These are phyloP conservation scores for Columba guinea DNA, from an alignment of 2,797 vertebrate genomes.

Conservation along the genomic window DNA sequence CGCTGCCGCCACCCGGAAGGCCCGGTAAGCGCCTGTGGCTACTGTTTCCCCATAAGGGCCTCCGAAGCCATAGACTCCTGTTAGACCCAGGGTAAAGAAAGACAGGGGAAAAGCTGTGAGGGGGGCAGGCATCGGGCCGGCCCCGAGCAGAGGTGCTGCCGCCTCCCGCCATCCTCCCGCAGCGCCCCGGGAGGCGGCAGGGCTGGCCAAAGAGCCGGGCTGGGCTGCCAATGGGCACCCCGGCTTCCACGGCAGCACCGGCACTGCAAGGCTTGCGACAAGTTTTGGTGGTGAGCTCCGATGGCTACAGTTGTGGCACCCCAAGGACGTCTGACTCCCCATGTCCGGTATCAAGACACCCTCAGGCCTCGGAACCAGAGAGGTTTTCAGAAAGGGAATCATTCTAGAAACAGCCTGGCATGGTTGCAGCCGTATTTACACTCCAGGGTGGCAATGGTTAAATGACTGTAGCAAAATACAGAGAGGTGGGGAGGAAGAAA, in stretches of 20 bases:
- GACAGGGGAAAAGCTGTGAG: constrained; percentile 75
- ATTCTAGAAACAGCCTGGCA: not conserved
- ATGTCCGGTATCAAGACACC: not conserved
- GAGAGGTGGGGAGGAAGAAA: not conserved
- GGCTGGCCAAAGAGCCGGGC: too few relatives aligned
- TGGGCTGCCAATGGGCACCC: not conserved
- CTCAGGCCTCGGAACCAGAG: rapidly evolving
- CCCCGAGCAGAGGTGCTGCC: not conserved
- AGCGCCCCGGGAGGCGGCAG: not conserved
- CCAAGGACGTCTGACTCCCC: not conserved
- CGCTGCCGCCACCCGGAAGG: constrained; percentile 80
- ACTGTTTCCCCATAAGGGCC: constrained; percentile 83
- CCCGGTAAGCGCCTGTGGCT: constrained; percentile 82
- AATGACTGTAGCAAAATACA: constrained; percentile 19
- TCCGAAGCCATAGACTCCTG: constrained; percentile 84
- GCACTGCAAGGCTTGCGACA: not conserved
- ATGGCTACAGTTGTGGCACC: constrained; percentile 7
- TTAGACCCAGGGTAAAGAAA: constrained; percentile 76
- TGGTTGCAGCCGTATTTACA: not conserved
- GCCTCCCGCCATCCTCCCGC: not conserved
- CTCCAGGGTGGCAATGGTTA: not conserved
- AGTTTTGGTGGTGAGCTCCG: not conserved
- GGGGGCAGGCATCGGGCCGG: constrained; percentile 38
- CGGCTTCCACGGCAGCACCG: rapidly evolving
- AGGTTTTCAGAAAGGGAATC: not conserved